Conservation (phyloP, 2,113 vertebrate genomes). For the Nycticebus coucang region DNA sequence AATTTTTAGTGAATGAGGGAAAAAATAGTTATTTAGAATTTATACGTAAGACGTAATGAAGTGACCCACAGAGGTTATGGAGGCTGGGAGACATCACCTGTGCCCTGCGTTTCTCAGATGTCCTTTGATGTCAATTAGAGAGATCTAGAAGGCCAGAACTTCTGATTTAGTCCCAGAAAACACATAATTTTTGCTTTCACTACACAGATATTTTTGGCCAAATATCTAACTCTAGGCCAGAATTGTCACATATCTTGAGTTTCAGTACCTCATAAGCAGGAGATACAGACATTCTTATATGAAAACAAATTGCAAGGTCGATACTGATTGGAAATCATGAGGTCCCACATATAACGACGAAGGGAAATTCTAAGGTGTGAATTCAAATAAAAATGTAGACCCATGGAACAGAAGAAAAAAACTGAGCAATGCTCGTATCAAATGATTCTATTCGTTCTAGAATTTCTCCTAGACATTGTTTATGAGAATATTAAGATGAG, state of each 20-base stretch:
- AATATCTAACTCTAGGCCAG: no score
- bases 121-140: neutral
- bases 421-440: neutral
- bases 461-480: neutral
- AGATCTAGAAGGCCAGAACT: neutral
- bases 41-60: neutral
- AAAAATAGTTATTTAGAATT: neutral
- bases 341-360: neutral
- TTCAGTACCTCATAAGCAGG: neutral
- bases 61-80: neutral
- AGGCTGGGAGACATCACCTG: neutral
- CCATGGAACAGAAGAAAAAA: neutral
- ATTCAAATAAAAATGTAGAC: neutral
- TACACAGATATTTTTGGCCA: neutral
- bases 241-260: neutral
- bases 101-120: neutral
- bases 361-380: neutral
- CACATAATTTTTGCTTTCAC: neutral
- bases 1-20: neutral
- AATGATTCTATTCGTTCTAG: neutral
- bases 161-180: neutral
- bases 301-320: neutral
- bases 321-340: neutral
- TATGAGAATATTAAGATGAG: neutral
- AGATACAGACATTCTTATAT: neutral